Base-by-base conservation (phyloP, 2,888 invertebrate genomes). In the Pyrgus malvae region DNA sequence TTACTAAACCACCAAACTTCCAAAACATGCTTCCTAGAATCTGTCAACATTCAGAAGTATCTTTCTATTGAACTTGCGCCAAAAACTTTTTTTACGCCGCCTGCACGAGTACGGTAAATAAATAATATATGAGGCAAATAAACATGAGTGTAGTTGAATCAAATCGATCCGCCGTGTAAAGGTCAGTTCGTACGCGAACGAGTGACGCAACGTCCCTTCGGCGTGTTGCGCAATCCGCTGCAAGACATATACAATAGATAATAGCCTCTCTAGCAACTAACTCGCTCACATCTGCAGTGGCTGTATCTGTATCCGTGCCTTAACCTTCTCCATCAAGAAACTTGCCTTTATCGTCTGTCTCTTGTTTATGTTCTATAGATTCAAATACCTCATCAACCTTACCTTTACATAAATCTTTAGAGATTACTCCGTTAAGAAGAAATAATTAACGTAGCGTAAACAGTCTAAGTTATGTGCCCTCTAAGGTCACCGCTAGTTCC, bases 171-270 rank as follows among this genome's bases (percentile, higher is more conserved):
- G 40, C 57, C 62, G 65, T 62, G 66, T 76, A 85, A 84, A 89
- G 88, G 89, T 87, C 88, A 84, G 73, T 78, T 70, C 67, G 65
- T 73, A 69, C 75, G 72, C 72, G 78, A 75, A 72, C 65, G 70
- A 67, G 74, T 88, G 86, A 88, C 86, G 86, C 83, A 87, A 86
- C 72, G 62, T 66, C 68, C 67, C 72, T 73, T 74, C 80, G 79
- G 78, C 67, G 61, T 66, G 66, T 88, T 88, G 86, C 87, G 84
- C 85, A 88, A 88, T 68, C 59, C 27, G 46, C 67, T 78, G 83
- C 80, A 83, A 80, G 64, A 60, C 62, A 66, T 56, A 64, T 57
- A 56, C 55, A 48, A 55, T 51, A 59, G 56, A 55, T 53, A 42
- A 51, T 53, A 40, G 38, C 7, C 23, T 40, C 33, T 17, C 40